Base-by-base conservation (phyloP, 1,140 invertebrate species). In the Chionoecetes opilio region DNA sequence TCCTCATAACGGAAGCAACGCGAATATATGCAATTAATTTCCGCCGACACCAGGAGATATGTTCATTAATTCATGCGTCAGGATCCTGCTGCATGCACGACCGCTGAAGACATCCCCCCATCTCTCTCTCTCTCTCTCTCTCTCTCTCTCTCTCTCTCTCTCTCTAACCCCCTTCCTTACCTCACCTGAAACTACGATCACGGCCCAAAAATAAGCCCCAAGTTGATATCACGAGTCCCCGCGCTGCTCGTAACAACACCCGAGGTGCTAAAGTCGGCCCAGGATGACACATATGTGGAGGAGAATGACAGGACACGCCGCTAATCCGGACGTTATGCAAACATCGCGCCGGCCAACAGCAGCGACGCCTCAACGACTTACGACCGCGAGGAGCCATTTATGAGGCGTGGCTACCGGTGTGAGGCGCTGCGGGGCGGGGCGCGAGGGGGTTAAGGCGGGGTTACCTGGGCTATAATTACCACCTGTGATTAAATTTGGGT, bases 401-500 rank as follows among this genome's bases (percentile, higher is more conserved):
- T 32, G 90, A 91, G 53, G n/a, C 53, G 90, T 75, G 53, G 90
- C 90, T 91, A 91, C 41, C 90, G 75, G 11, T 9, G 46, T 53
- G 46, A 17, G 11, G 46, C 46, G 46, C 46, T 9, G 46, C 46
- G 46, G 46, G 46, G 46, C 46, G 46, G 11, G 46, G 46, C 46
- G 46, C 21, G 46, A 1, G 46, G 90, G 63, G 32, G 26, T n/a
- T 31, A 31, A 53, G 90, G 90, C 32, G 90, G 53, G 90, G 53
- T 75, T 75, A 26, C 90, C 21, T 46, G 46, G 32, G 34, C 90
- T 91, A 82, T 91, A 91, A 91, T 91, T 91, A 91, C 90, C 63
- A 82, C 63, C 90, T 91, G 38, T 35, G 90, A 91, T 91, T 91
- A 91, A 91, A 91, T 91, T 91, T 53, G 90, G 26, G 90, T 82